phyloP scores from a whole-genome alignment of 2,797 vertebrate genomes.

The Vireo griseus region DNA sequence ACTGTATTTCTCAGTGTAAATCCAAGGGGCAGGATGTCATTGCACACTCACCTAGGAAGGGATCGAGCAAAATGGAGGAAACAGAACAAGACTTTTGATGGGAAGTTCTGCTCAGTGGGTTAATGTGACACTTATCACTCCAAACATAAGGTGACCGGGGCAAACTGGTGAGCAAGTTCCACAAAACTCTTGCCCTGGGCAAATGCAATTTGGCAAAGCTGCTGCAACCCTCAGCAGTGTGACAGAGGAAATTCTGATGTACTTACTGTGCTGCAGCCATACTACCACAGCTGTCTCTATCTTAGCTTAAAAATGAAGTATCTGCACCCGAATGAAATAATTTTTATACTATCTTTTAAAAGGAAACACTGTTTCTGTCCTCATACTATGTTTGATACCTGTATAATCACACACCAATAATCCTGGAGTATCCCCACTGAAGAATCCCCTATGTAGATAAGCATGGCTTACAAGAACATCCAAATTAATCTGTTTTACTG shows the following conservation, averaged over 20 bases:
- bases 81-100: neutral
- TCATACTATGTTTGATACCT: neutral
- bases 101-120: neutral
- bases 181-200: neutral
- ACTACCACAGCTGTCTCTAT: neutral
- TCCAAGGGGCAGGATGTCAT: neutral
- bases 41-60: neutral
- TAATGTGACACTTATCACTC: neutral
- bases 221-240: neutral
- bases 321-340: neutral
- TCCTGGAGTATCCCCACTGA: neutral
- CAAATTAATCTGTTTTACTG: neutral
- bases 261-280: neutral
- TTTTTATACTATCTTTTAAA: neutral
- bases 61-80: neutral
- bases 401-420: neutral
- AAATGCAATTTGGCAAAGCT: neutral
- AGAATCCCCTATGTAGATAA: neutral
- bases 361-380: neutral
- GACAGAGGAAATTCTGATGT: neutral
- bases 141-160: neutral
- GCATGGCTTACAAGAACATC: neutral
- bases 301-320: neutral
- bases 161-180: neutral
- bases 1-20: neutral